Percentiles rank a stretch among this genome's conserved stretches.
These are phyloP conservation scores for Coenobita brevimanus DNA, from an alignment of 1,140 invertebrate species.

Conservation along the genomic window DNA sequence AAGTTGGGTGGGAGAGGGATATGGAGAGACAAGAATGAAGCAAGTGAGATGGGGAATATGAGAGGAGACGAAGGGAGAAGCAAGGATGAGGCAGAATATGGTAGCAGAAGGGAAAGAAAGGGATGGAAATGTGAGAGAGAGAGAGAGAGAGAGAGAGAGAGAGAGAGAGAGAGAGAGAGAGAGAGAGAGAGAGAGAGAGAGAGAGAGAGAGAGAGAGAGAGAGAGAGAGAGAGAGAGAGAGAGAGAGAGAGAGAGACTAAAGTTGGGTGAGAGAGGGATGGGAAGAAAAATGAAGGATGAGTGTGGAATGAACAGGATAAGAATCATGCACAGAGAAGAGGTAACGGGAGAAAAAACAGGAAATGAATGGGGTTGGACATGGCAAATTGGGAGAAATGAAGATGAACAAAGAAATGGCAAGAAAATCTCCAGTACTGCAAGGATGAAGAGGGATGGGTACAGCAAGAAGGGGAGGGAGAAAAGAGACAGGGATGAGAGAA, in stretches of 20 bases:
- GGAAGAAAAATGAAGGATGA: too few species aligned
- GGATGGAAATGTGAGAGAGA: neutral
- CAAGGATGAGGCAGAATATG: neutral
- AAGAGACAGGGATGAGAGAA: neutral
- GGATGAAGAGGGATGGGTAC: neutral
- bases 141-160: constrained; percentile 14
- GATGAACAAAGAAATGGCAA: too few species aligned
- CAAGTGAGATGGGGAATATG: neutral
- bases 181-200: constrained; percentile 20
- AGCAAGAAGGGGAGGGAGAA: constrained; percentile 1
- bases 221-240: neutral
- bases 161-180: constrained; percentile 20
- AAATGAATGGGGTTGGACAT: too few species aligned
- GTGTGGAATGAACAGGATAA: too few species aligned
- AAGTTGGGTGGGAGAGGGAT: neutral
- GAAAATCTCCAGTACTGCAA: neutral
- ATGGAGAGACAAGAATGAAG: neutral
- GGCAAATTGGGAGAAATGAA: too few species aligned
- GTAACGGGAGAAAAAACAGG: too few species aligned
- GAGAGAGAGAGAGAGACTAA: neutral
- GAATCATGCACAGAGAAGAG: too few species aligned
- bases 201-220: neutral
- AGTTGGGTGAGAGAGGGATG: neutral
- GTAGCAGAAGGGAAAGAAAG: neutral
- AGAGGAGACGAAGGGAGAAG: neutral